A percentile compares a stretch with the other conserved stretches of the same genome.
Conservation (phyloP, 2,888 invertebrate species). For the Taenaris catops region DNA sequence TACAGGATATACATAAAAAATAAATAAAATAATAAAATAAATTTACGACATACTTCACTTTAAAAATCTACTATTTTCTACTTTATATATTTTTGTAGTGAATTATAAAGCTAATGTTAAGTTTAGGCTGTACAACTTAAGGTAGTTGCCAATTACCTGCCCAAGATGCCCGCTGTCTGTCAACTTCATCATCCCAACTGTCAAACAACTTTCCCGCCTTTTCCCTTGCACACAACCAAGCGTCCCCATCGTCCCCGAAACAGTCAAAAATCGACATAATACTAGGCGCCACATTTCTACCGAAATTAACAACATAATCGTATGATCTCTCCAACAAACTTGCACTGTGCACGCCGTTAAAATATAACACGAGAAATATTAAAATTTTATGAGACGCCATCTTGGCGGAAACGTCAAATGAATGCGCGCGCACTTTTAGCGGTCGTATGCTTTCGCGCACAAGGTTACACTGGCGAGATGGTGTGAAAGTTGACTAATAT, state of each 20-base stretch:
- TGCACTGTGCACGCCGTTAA: slow-evolving; percentile 47
- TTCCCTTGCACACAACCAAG: slow-evolving; percentile 76
- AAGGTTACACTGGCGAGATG: slow-evolving; percentile 48
- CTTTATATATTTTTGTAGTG: no score
- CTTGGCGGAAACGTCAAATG: slow-evolving; percentile 24
- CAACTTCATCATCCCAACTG: slow-evolving; percentile 51
- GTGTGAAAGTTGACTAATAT: slow-evolving; percentile 31
- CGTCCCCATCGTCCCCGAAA: slow-evolving; percentile 53
- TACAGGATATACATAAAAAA: no score
- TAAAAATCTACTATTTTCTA: no score
- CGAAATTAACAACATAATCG: slow-evolving; percentile 59
- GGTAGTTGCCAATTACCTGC: slow-evolving; percentile 61
- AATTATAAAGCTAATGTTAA: no score
- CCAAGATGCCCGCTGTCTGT: slow-evolving; percentile 56
- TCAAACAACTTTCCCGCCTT: slow-evolving; percentile 76
- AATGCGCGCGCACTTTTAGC: slow-evolving; percentile 22
- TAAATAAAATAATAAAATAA: no score
- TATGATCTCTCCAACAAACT: slow-evolving; percentile 55
- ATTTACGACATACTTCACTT: no score
- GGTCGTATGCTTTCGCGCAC: slow-evolving; percentile 34
- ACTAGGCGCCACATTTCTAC: slow-evolving; percentile 66
- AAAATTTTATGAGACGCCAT: slow-evolving; percentile 46
- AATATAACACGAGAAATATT: slow-evolving; percentile 35
- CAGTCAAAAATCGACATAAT: slow-evolving; percentile 76
- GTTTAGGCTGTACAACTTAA: no score